These are phyloP conservation scores for Dasyornis broadbenti DNA, from an alignment of 2,113 vertebrate species.

Conservation along the genomic window DNA sequence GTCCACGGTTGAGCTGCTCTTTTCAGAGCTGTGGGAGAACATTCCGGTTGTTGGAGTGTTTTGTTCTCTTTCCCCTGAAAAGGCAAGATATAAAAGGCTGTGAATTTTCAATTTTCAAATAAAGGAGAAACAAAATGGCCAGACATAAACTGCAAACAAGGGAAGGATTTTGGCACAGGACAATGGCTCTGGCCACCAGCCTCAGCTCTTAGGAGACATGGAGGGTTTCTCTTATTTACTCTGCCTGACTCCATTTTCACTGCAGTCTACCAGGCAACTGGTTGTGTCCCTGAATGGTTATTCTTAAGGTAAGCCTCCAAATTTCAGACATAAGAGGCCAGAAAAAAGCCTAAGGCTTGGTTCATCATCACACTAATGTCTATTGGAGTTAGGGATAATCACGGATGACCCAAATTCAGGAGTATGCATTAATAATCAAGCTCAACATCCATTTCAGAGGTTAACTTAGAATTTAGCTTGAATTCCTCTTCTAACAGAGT, in stretches of 20 bases:
- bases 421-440: neutral
- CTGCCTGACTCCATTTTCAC: neutral
- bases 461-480: neutral
- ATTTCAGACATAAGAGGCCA: neutral
- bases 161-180: neutral
- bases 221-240: neutral
- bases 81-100: neutral
- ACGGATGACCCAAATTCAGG: neutral
- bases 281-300: neutral
- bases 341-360: neutral
- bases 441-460: neutral
- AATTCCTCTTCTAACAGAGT: neutral
- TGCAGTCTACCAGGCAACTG: neutral
- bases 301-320: neutral
- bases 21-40: neutral
- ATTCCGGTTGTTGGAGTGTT: neutral
- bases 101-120: neutral
- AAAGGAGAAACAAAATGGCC: neutral
- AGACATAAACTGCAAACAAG: neutral
- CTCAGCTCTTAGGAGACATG: neutral
- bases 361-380: rapidly evolving
- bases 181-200: neutral
- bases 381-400: neutral
- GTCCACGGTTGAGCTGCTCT: neutral
- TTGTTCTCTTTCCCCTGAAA: neutral